These are phyloP conservation scores for Callosobruchus maculatus DNA, from an alignment of 2,888 invertebrate species.

Conservation along the genomic window DNA sequence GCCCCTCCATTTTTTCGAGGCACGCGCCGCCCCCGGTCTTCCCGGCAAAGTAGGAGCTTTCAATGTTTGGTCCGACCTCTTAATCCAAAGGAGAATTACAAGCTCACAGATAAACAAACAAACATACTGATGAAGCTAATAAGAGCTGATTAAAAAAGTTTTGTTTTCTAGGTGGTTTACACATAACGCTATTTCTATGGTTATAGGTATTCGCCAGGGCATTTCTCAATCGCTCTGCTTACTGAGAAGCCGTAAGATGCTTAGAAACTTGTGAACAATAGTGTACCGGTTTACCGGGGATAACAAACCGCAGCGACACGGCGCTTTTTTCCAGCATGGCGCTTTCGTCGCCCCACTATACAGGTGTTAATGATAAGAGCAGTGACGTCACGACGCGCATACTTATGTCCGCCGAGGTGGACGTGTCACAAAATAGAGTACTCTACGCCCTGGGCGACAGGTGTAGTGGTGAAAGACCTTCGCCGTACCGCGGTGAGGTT, in stretches of 20 bases:
- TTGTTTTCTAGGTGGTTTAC: no score
- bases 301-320: not conserved
- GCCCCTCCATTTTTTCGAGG: no score
- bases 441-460: constrained; percentile 36
- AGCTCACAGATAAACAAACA: no score
- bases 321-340: not conserved
- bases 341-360: constrained; percentile 30
- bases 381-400: constrained; percentile 36
- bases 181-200: no score
- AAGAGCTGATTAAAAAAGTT: no score
- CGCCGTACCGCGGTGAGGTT: not conserved
- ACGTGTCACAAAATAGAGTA: constrained; percentile 42
- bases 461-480: constrained; percentile 12
- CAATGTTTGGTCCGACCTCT: no score
- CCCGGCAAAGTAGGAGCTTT: no score
- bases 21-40: no score
- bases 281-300: not conserved
- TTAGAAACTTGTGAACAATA: not conserved
- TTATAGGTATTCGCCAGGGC: no score
- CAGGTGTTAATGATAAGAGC: constrained; percentile 41
- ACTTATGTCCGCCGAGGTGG: constrained; percentile 39
- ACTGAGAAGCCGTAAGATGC: not conserved
- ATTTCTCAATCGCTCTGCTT: no score
- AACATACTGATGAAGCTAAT: no score
- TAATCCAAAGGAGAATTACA: no score